Evolutionary conservation across 2,888 invertebrate species (phyloP).

Genomic region (Apamea epomidion): DNA sequence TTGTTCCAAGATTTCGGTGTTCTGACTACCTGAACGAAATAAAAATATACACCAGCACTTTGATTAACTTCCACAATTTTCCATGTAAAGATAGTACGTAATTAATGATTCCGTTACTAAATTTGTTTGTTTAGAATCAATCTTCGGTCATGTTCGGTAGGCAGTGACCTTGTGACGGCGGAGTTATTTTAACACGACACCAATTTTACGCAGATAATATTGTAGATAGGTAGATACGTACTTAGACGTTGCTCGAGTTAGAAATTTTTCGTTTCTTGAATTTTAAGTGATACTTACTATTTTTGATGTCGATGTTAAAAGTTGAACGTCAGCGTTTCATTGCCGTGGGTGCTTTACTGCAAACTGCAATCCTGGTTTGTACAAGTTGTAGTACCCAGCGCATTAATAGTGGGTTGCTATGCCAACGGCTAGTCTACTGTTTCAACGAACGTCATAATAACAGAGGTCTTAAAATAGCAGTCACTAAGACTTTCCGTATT

Average conservation of each 20-base stretch:
- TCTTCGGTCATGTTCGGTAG: conserved; percentile 43
- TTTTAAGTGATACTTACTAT: conserved; percentile 9
- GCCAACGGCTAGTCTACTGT: conserved; percentile 24
- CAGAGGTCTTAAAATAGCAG: conserved; percentile 32
- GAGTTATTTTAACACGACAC: conserved; percentile 60
- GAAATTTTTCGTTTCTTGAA: conserved; percentile 20
- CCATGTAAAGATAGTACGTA: conserved; percentile 37
- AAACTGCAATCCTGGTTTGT: background rate
- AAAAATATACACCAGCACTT: conserved; percentile 24
- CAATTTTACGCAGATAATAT: conserved; percentile 48
- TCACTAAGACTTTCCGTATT: conserved; percentile 6
- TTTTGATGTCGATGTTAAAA: conserved; percentile 9
- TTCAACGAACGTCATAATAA: conserved; percentile 44
- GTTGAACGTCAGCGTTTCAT: background rate
- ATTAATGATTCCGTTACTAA: conserved; percentile 54
- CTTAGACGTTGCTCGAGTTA: conserved; percentile 16
- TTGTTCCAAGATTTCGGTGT: background rate
- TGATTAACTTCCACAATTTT: conserved; percentile 10
- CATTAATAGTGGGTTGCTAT: conserved; percentile 34
- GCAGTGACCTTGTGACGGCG: conserved; percentile 60
- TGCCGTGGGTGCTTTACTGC: background rate
- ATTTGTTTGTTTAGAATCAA: conserved; percentile 56
- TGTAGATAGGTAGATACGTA: conserved; percentile 34
- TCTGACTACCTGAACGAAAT: conserved; percentile 24
- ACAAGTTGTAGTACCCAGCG: background rate